Evolutionary conservation across 1,140 invertebrate genomes (phyloP).

Genomic region (Hydropsyche tenuis): DNA sequence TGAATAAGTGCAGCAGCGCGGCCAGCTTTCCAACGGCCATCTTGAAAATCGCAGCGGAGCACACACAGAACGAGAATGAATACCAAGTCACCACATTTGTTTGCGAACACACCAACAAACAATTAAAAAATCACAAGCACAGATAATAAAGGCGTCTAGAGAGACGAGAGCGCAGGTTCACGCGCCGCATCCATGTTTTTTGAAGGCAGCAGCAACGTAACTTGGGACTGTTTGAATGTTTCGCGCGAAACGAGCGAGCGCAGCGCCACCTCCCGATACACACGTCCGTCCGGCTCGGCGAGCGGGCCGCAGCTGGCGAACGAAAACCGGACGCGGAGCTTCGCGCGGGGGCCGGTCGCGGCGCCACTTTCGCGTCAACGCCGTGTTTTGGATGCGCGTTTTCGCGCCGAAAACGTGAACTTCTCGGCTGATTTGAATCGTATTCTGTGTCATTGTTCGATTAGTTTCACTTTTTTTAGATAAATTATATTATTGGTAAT

Average conservation of each 20-base stretch:
- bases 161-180: too few relatives aligned
- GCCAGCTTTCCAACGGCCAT: constrained; percentile 14
- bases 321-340: not conserved
- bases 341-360: not conserved
- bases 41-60: not conserved
- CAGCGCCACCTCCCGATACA: not conserved
- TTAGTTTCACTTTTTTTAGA: too few relatives aligned
- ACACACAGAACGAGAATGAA: not conserved
- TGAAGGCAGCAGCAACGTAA: too few relatives aligned
- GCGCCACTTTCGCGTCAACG: not conserved
- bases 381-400: not conserved
- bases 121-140: not conserved
- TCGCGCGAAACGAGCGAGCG: not conserved
- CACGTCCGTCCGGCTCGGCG: constrained; percentile 17
- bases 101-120: too few relatives aligned
- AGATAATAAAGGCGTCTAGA: not conserved
- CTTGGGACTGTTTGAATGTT: not conserved
- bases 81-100: not conserved
- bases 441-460: too few relatives aligned
- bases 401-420: not conserved
- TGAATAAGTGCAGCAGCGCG: constrained; percentile 16
- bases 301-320: constrained; percentile 20
- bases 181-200: too few relatives aligned
- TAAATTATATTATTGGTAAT: too few relatives aligned
- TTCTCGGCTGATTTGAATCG: not conserved